Percentiles rank a stretch among this genome's conserved stretches.
Conservation (phyloP, 2,888 invertebrate species). For the Sesia apiformis region DNA sequence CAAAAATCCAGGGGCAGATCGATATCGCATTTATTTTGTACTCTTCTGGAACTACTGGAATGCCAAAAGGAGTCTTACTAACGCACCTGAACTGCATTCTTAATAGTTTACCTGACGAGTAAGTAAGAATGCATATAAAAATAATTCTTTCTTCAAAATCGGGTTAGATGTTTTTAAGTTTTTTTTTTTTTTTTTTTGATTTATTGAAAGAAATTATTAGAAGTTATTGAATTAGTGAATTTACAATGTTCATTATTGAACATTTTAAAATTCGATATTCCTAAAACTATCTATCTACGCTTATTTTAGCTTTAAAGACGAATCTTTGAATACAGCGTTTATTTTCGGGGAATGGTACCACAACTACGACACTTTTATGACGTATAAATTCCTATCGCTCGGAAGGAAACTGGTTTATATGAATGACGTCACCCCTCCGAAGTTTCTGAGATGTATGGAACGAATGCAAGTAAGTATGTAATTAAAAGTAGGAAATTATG, state of each 20-base stretch:
- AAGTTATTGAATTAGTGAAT: neutral
- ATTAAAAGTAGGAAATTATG: neutral
- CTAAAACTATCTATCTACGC: neutral
- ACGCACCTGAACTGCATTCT: conserved; percentile 73
- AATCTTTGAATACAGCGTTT: conserved; percentile 30
- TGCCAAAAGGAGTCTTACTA: conserved; percentile 79
- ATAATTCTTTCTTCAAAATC: too few species aligned
- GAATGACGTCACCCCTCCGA: conserved; percentile 16
- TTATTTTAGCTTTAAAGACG: conserved; percentile 32
- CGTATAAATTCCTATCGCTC: conserved; percentile 38
- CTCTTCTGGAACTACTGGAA: conserved; percentile 81
- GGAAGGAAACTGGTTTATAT: conserved; percentile 42
- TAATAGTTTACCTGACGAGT: conserved; percentile 39
- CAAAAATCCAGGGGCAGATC: conserved; percentile 49
- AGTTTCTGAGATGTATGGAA: conserved; percentile 27
- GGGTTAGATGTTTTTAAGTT: too few species aligned
- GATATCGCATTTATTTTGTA: conserved; percentile 66
- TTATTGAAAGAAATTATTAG: neutral
- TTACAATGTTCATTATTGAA: too few species aligned
- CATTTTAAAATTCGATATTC: neutral
- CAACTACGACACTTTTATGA: conserved; percentile 49
- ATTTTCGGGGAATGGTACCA: conserved; percentile 50
- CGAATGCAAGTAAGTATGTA: conserved; percentile 19
- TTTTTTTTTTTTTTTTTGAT: neutral
- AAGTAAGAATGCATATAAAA: conserved; percentile 15